Evolutionary conservation across 2,888 invertebrate genomes (phyloP).

Genomic region (Nowickia ferox): DNA sequence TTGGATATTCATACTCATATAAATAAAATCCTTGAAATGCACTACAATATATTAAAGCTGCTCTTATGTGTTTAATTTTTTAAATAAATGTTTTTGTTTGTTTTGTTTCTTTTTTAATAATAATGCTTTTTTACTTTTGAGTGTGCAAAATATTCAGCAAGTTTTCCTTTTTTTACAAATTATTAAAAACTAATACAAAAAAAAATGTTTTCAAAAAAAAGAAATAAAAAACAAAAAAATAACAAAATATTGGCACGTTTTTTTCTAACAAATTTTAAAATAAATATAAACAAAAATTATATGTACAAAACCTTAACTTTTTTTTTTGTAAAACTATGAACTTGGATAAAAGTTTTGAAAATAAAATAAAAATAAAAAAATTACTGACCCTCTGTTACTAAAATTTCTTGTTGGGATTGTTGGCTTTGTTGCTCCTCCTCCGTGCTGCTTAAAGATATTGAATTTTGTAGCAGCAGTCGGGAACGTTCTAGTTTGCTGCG

Average conservation of each 20-base stretch:
- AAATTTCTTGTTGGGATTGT: conserved; percentile 54
- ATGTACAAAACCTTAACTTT: conserved; percentile 5
- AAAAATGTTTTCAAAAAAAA: background rate
- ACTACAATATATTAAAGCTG: conserved; percentile 68
- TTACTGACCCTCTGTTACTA: conserved; percentile 66
- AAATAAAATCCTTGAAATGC: conserved; percentile 36
- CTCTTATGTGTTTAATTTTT: conserved; percentile 43
- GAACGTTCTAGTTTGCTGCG: conserved; percentile 68
- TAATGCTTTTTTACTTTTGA: conserved; percentile 33
- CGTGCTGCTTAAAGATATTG: conserved; percentile 65
- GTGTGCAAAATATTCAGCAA: conserved; percentile 66
- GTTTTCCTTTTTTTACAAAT: conserved; percentile 38
- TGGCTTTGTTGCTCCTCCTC: conserved; percentile 49
- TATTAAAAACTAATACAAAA: conserved; percentile 31
- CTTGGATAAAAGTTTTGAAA: background rate
- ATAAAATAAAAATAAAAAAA: background rate
- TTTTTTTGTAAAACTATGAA: conserved; percentile 12
- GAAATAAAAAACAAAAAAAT: conserved; percentile 32
- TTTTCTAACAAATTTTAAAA: conserved; percentile 37
- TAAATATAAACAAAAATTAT: conserved; percentile 20
- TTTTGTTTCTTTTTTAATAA: background rate
- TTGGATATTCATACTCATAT: background rate
- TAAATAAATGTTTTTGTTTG: conserved; percentile 29
- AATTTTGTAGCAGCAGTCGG: conserved; percentile 62
- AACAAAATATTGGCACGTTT: conserved; percentile 66